A percentile compares a stretch with the other conserved stretches of the same genome.
Conservation (phyloP, 2,113 vertebrate genomes). For the Plecotus auritus region DNA sequence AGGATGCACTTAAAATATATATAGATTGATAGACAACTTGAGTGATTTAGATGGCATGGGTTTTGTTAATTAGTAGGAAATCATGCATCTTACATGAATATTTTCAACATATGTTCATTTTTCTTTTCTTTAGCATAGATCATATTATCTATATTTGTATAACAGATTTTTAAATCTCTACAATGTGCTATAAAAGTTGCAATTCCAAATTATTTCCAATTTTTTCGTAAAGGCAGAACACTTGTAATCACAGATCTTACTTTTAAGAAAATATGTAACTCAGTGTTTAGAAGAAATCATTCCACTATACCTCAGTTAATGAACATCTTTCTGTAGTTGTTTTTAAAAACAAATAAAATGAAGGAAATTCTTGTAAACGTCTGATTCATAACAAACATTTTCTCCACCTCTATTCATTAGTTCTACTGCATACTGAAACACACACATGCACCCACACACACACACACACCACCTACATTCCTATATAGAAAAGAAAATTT, state of each 20-base stretch:
- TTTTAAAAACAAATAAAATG: conserved; percentile 77
- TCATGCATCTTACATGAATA: conserved; percentile 31
- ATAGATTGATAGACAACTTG: not conserved
- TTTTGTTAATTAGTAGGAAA: conserved; percentile 34
- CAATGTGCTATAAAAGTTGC: conserved; percentile 30
- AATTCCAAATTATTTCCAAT: conserved; percentile 23
- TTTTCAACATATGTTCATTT: not conserved
- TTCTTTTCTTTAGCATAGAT: conserved; percentile 52
- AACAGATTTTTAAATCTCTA: conserved; percentile 42
- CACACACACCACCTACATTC: not conserved
- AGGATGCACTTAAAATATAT: conserved; percentile 27
- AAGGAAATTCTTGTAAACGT: conserved; percentile 73
- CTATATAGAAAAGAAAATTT: conserved; percentile 51
- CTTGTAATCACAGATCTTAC: conserved; percentile 64
- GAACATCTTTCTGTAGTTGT: conserved; percentile 74
- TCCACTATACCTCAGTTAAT: conserved; percentile 62
- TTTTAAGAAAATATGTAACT: conserved; percentile 53
- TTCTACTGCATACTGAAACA: conserved; percentile 58
- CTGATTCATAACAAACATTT: conserved; percentile 73
- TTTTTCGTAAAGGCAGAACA: not conserved
- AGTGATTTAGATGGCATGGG: not conserved
- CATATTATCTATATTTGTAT: not conserved
- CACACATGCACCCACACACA: not conserved
- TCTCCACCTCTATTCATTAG: conserved; percentile 66
- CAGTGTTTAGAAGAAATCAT: conserved; percentile 63